Evolutionary conservation across 2,113 vertebrate genomes (phyloP), one percentile per base, ranked within the genome.

Genomic region (Rhizomys pruinosus): DNA sequence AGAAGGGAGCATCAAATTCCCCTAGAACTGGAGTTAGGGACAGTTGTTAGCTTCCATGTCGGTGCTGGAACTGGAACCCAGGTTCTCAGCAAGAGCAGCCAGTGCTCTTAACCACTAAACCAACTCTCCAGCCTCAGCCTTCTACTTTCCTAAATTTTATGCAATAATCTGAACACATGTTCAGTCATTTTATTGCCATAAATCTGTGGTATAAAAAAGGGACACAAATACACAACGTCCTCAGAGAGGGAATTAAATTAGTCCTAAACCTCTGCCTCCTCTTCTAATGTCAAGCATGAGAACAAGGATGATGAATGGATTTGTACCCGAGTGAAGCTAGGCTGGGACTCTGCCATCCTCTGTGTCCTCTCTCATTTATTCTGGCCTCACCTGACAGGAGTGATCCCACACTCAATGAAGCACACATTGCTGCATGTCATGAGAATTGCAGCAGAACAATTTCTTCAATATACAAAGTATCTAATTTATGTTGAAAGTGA

Each of bases 251-350:
- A 91, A 91, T 1, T 63, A 11, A 52, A 64, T 57, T 69, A 91
- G 34, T 25, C 20, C 27, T 9, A 1, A 92, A 92, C 86, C 52
- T 82, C 63, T 84, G 23, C 10, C 11, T 87, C 29, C 44, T 79
- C 32, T 66, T 80, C 63, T 68, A 95, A 96, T 71, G 22, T 84
- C 92, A 91, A 93, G 39, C 7, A 34, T 80, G 66, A 80, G 68
- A 71, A 80, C 59, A 15, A 77, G 29, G 88, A 93, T 94, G 88
- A 95, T 92, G 87, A 87, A 93, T 77, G 2, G 5, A 80, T 92
- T 93, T 76, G 74, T 37, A 77, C 42, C 37, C 72, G 44, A 94
- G 57, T 37, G 10, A 93, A 73, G 42, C 39, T 39, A 72, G 52
- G 39, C 32, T 77, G 68, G 89, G 88, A 89, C 19, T 25, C 9